Base-by-base conservation (phyloP, 1,140 invertebrate species). In the Heterodera schachtii region DNA sequence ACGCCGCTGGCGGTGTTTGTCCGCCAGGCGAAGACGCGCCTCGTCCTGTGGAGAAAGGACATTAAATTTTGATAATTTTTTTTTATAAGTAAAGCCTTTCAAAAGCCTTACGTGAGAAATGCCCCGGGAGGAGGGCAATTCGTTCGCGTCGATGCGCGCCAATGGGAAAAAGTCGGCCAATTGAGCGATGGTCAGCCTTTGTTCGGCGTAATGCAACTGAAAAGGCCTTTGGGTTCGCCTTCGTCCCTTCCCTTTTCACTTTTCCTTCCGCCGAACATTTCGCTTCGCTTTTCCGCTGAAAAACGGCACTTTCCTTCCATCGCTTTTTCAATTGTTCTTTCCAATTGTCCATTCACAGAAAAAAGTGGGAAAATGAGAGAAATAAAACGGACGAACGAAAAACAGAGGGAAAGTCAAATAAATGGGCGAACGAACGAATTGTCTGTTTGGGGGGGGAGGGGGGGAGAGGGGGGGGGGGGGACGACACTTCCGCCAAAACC, bases 101-200 rank as follows among this genome's bases (percentile, higher is more conserved):
- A 71, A 9, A 7, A 44, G 31, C 43, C 41, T 75, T 79, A 83
- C 84, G 9, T 83, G 69, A 7, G 83, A 86, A 1, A 85, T 71
- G 19, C 85, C 85, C 31, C 84, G 69, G 73, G 77, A 81, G 73
- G 73, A 69, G 41, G 43, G 46, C 8, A 85, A 69, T 21, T 79
- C 57, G 21, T 81, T n/a, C 4, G 46, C 31, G 43, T 86, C 74
- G 57, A 86, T 80, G 16, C 85, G 76, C 6, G 85, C 80, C 19
- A 86, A 75, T 9, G 85, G 85, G 57, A 86, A 87, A 5, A 87
- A 46, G 52, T 86, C 84, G 31, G 49, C 74, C 46, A 85, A 70
- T 60, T 85, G 84, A 21, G 46, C 70, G 13, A 87, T 44, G 5
- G 82, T 83, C 85, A 85, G 19, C 31, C 76, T 49, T 47, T 85